Conservation (phyloP, 2,888 invertebrate species). For the Esperia sulphurella region DNA sequence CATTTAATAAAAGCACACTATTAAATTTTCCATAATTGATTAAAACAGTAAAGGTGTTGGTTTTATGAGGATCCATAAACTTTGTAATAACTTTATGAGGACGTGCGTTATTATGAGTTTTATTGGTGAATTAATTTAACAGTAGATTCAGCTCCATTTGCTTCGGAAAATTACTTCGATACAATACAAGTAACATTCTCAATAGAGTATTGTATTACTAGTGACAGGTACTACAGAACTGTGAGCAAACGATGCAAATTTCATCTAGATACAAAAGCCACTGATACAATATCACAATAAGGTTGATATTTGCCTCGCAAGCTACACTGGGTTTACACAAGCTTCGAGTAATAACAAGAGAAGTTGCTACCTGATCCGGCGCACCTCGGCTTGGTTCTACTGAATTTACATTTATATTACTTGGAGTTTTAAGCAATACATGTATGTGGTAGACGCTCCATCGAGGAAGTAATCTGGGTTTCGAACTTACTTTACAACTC, state of each 20-base stretch:
- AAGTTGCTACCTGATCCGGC: slow-evolving; percentile 35
- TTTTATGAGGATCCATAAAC: too few species aligned
- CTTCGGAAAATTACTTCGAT: too few species aligned
- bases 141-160: too few species aligned
- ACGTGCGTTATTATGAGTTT: too few species aligned
- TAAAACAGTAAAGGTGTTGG: too few species aligned
- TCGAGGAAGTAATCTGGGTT: slow-evolving; percentile 2
- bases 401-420: slow-evolving; percentile 60
- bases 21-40: too few species aligned
- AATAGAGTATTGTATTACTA: not conserved
- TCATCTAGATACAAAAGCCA: not conserved
- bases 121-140: too few species aligned
- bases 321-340: not conserved
- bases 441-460: slow-evolving; percentile 20
- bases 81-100: too few species aligned
- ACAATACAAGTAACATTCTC: too few species aligned
- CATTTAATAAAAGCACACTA: too few species aligned
- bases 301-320: slow-evolving; percentile 3
- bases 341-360: slow-evolving; percentile 26
- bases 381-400: slow-evolving; percentile 34
- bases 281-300: not conserved
- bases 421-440: slow-evolving; percentile 50
- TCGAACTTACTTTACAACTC: slow-evolving; percentile 1
- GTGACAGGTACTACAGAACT: not conserved
- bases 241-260: not conserved